A percentile compares a stretch with the other conserved stretches of the same genome.
phyloP scores from a whole-genome alignment of 1,140 invertebrate species.

The Chymomyza costata region DNA sequence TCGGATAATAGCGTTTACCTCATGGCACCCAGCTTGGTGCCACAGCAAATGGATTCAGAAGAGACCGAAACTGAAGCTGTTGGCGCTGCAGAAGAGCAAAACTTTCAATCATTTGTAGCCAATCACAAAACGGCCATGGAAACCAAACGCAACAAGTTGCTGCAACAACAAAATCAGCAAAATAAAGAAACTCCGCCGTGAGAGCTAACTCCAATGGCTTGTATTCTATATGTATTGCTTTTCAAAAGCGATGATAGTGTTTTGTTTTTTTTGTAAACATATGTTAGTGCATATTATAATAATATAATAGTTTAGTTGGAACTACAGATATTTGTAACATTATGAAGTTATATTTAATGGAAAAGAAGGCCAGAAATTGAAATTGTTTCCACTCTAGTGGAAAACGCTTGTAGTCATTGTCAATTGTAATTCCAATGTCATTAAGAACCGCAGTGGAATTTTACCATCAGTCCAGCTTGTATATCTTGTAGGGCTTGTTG shows the following conservation, averaged over 20 bases:
- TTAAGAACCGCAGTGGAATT: no score
- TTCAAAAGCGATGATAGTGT: neutral
- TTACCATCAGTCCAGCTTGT: no score
- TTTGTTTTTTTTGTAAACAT: neutral
- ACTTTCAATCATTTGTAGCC: constrained; percentile 52
- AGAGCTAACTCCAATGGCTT: neutral
- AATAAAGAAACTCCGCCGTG: no score
- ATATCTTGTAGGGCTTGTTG: no score
- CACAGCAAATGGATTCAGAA: constrained; percentile 14
- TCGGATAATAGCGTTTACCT: constrained; percentile 37
- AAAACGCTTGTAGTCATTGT: no score
- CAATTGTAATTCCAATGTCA: no score
- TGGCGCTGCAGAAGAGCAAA: constrained; percentile 40
- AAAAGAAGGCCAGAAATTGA: no score
- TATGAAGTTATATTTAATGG: no score
- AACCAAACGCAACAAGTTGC: constrained; percentile 36
- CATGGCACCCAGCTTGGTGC: constrained; percentile 49
- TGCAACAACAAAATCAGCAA: constrained; percentile 17
- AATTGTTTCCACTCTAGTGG: no score
- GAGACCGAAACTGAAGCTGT: constrained; percentile 41
- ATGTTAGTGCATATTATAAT: no score
- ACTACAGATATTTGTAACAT: no score
- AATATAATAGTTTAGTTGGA: no score
- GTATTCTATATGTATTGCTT: constrained; percentile 8
- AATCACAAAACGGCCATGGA: constrained; percentile 37